Percentiles rank a stretch among this genome's conserved stretches.
Evolutionary conservation across 2,888 invertebrate species (phyloP).

Genomic region (Eupithecia tripunctaria): DNA sequence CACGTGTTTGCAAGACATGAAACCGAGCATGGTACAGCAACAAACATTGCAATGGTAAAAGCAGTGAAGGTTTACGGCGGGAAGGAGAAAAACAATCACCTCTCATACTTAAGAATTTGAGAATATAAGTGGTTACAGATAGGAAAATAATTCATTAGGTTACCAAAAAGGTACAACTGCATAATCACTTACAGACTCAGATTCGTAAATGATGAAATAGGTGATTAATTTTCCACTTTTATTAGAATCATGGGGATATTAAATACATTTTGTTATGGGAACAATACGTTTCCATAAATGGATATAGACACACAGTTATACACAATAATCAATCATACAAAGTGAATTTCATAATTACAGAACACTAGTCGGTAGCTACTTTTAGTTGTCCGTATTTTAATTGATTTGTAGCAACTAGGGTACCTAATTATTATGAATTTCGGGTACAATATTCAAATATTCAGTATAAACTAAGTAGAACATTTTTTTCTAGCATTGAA

Average conservation of each 20-base stretch:
- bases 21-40: conserved; percentile 56
- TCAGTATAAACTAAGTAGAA: conserved; percentile 7
- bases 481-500: conserved; percentile 16
- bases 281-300: conserved; percentile 9
- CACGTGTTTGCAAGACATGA: conserved; percentile 46
- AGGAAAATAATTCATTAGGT: neutral
- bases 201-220: conserved; percentile 30
- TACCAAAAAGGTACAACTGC: conserved; percentile 14
- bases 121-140: conserved; percentile 34
- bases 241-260: conserved; percentile 30
- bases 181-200: conserved; percentile 34
- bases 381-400: neutral
- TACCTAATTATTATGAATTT: conserved; percentile 19
- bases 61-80: conserved; percentile 33
- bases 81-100: conserved; percentile 37
- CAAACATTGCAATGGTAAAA: conserved; percentile 47
- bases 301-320: conserved; percentile 23
- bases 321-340: conserved; percentile 17
- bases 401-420: neutral
- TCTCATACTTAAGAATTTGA: conserved; percentile 34
- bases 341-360: conserved; percentile 9
- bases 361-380: neutral
- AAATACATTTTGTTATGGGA: conserved; percentile 31
- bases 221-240: conserved; percentile 36
- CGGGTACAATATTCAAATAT: conserved; percentile 25